Evolutionary conservation across 2,888 invertebrate genomes (phyloP).

Genomic region (Cybosia mesomella): DNA sequence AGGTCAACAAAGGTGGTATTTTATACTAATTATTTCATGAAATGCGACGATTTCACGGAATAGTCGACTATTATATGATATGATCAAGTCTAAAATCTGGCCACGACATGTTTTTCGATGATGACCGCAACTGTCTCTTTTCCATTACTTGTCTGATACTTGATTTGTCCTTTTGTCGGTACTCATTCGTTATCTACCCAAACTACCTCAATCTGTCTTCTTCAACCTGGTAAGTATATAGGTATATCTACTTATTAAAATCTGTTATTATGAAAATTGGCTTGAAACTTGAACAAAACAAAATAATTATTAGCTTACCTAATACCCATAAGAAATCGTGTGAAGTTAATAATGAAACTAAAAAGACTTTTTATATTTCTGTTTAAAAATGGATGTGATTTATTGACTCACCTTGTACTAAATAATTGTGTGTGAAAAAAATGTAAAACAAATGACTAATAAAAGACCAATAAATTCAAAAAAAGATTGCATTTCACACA

Average conservation of each 20-base stretch:
- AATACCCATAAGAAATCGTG: background rate
- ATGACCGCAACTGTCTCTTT: too few species aligned
- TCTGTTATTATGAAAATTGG: background rate
- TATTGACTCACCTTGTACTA: background rate
- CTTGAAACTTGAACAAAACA: background rate
- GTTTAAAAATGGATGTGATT: background rate
- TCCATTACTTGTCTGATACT: background rate
- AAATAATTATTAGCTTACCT: background rate
- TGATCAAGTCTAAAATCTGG: background rate
- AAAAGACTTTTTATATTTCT: background rate
- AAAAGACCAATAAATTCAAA: conserved; percentile 29
- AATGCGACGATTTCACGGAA: background rate
- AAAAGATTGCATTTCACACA: conserved; percentile 36
- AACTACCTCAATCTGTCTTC: too few species aligned
- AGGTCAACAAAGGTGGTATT: background rate
- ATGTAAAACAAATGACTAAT: conserved; percentile 4
- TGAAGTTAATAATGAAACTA: background rate
- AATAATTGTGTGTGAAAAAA: background rate
- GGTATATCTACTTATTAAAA: too few species aligned
- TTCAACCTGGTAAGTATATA: too few species aligned
- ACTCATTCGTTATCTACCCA: too few species aligned
- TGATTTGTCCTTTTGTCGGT: background rate
- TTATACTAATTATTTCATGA: too few species aligned
- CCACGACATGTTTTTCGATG: background rate
- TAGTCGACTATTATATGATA: background rate